These are phyloP conservation scores for Isichthys henryi DNA, from an alignment of 2,113 vertebrate species.

Conservation along the genomic window DNA sequence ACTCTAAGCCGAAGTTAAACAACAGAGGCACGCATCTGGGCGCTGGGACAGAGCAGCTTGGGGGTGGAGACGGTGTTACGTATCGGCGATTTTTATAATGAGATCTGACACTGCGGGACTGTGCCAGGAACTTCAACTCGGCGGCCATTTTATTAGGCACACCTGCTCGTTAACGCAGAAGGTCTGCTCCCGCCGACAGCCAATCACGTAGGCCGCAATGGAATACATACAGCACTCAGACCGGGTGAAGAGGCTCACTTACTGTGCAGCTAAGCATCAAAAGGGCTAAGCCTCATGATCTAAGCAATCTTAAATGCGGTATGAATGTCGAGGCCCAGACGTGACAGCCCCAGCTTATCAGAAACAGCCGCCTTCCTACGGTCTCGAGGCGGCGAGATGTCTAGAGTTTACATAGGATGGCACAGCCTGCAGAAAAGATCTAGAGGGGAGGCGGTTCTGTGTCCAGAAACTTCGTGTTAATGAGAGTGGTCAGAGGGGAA, in stretches of 20 bases:
- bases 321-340: background rate
- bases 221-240: background rate
- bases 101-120: slow-evolving; percentile 15
- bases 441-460: background rate
- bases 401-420: background rate
- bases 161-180: background rate
- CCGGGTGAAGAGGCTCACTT: background rate
- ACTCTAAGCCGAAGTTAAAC: slow-evolving; percentile 16
- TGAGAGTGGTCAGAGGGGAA: background rate
- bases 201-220: background rate
- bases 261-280: background rate
- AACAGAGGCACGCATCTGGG: slow-evolving; percentile 12
- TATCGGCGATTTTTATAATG: slow-evolving; percentile 30
- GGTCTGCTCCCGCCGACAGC: background rate
- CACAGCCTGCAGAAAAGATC: background rate
- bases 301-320: background rate
- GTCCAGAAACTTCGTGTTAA: background rate
- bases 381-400: background rate
- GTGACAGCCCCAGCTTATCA: background rate
- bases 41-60: background rate
- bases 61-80: slow-evolving; percentile 16
- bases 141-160: background rate
- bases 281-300: background rate
- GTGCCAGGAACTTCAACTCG: background rate
- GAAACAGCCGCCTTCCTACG: background rate